Base-by-base conservation (phyloP, 2,113 vertebrate species). In the Pedionomus torquatus region DNA sequence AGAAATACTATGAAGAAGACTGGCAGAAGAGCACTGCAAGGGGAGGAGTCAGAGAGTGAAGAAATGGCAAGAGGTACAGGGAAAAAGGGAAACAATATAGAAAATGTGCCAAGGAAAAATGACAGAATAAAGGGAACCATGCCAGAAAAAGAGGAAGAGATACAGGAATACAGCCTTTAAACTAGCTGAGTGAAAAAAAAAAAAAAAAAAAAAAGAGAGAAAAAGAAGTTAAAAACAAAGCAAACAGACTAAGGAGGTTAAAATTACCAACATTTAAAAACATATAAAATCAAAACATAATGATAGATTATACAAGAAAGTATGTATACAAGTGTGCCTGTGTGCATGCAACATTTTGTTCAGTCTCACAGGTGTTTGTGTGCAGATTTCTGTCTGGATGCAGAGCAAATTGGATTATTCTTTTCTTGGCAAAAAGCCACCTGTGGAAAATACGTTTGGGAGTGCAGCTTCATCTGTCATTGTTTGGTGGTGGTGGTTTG, bases 251-350 rank as follows among this genome's bases (percentile, higher is more conserved):
- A 48, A 48, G 41, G 39, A 81, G 28, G 20, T 55, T 74, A 44
- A 72, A 49, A 66, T 58, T 76, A 46, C 39, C n/a, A 80, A 41
- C 24, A 39, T 77, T 63, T 74, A 37, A 69, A 90, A 80, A 4
- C 8, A 25, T n/a, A 39, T 46, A 11, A 72, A 92, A 37, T 79
- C 26, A 89, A 82, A 64, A 11, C 13, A 7, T 52, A 61, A n/a
- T 16, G 41, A 48, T 6, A 17, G 14, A 11, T 3, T 82, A 25
- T 60, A 65, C 15, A 74, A 41, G 33, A 60, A 72, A 44, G 10
- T 25, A 31, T 0, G 1, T 31, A 43, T 28, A 11, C 0, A 0
- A 84, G 12, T 8, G 10, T 71, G 46, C 10, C 12, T 61, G 31
- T 0, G 0, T 44, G 31, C 43, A 61, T 15, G 14, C 0, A 2